Percentiles rank a stretch among this genome's conserved stretches.
Evolutionary conservation across 2,888 invertebrate species (phyloP).

Genomic region (Muschampia plurimacula): DNA sequence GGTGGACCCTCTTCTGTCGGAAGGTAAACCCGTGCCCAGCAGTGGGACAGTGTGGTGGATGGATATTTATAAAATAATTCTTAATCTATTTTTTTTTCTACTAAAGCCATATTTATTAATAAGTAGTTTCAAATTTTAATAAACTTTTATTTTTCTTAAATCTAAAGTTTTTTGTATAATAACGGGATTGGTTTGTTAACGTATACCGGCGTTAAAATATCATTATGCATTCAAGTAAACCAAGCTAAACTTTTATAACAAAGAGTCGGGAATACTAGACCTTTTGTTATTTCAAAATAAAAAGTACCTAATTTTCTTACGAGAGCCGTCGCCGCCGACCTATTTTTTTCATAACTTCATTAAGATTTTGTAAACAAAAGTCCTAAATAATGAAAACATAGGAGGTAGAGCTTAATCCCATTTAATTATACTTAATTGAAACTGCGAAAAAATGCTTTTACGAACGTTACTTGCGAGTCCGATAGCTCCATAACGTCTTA

Average conservation of each 20-base stretch:
- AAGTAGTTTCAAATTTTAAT: no score
- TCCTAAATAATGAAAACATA: conserved; percentile 16
- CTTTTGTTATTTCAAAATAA: background rate
- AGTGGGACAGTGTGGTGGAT: no score
- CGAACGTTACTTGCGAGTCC: conserved; percentile 1
- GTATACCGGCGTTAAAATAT: no score
- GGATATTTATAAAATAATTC: no score
- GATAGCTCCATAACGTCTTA: background rate
- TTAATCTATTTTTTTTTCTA: no score
- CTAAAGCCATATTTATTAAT: no score
- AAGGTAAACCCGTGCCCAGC: no score
- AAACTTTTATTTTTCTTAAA: no score
- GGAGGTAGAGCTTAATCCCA: conserved; percentile 17
- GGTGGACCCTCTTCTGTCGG: no score
- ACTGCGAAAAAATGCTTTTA: conserved; percentile 13
- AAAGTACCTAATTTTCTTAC: background rate
- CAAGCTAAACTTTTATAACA: background rate
- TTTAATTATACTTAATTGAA: conserved; percentile 26
- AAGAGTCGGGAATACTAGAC: background rate
- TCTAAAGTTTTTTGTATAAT: no score
- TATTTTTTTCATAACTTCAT: conserved; percentile 7
- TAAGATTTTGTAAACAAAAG: conserved; percentile 13
- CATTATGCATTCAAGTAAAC: no score
- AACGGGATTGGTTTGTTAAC: no score
- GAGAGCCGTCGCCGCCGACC: background rate